A percentile compares a stretch with the other conserved stretches of the same genome.
phyloP scores from a whole-genome alignment of 2,113 vertebrate genomes.

The Oophaga pumilio region DNA sequence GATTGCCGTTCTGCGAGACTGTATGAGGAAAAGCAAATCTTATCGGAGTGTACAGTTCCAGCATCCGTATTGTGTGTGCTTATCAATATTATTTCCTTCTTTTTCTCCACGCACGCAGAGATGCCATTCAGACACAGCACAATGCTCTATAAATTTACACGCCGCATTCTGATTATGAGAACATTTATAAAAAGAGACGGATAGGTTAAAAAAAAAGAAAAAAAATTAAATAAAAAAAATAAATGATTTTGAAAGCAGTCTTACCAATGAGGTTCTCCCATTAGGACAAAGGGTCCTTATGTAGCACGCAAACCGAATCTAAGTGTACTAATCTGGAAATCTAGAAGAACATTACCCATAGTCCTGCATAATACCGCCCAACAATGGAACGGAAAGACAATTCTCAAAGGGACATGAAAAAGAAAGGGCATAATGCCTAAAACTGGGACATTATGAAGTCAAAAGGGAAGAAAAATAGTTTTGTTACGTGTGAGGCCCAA shows the following conservation, averaged over 20 bases:
- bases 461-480: neutral
- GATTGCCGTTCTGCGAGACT: constrained; percentile 65
- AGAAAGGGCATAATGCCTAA: neutral
- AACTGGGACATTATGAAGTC: neutral
- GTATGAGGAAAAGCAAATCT: constrained; percentile 68
- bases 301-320: neutral
- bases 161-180: neutral
- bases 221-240: too few species aligned
- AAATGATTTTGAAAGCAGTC: neutral
- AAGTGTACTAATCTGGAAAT: neutral
- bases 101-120: constrained; percentile 61
- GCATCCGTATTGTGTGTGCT: constrained; percentile 72
- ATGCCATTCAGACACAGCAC: constrained; percentile 34
- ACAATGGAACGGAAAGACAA: constrained; percentile 31
- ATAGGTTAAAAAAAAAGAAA: neutral
- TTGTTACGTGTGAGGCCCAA: too few species aligned
- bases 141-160: constrained; percentile 43
- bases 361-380: neutral
- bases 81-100: constrained; percentile 80
- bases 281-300: neutral
- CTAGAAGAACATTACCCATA: neutral
- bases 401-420: neutral
- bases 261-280: neutral
- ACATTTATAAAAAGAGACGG: neutral
- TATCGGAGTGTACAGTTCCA: constrained; percentile 76